Evolutionary conservation across 2,113 vertebrate genomes (phyloP).

Genomic region (Nettapus auritus): DNA sequence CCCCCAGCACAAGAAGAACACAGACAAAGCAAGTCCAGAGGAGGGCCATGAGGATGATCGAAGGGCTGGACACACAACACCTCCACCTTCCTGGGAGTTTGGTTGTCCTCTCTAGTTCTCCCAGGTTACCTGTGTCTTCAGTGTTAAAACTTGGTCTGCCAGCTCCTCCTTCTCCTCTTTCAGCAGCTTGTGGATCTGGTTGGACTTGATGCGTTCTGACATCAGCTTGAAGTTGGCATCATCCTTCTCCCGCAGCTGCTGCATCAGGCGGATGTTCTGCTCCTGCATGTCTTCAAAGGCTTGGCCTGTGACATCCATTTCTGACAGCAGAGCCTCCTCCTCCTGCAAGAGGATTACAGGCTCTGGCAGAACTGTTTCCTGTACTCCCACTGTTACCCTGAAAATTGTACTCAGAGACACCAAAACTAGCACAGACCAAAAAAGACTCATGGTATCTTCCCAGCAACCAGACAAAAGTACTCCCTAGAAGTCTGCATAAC

Average conservation of each 20-base stretch:
- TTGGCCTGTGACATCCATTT: conserved; percentile 99
- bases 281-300: conserved; percentile 99
- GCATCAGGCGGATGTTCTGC: conserved; percentile 97
- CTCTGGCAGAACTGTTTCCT: not conserved
- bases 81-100: not conserved
- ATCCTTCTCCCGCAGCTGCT: conserved; percentile 96
- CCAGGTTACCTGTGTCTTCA: conserved; percentile 91
- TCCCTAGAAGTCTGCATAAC: not conserved
- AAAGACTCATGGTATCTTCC: not conserved
- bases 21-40: too few species aligned
- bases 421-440: not conserved
- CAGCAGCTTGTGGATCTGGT: conserved; percentile 97
- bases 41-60: too few species aligned
- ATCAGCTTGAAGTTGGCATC: conserved; percentile 98
- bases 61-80: not conserved
- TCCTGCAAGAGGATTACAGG: conserved; percentile 77
- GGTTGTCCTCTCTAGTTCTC: not conserved
- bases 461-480: not conserved
- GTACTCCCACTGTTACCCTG: not conserved
- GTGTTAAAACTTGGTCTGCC: conserved; percentile 92
- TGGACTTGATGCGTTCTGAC: conserved; percentile 97
- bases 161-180: conserved; percentile 98
- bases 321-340: conserved; percentile 93
- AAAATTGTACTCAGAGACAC: not conserved
- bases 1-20: too few species aligned